These are phyloP conservation scores for Tetraodon nigroviridis DNA, from an alignment of 2,113 vertebrate genomes.

Conservation along the genomic window DNA sequence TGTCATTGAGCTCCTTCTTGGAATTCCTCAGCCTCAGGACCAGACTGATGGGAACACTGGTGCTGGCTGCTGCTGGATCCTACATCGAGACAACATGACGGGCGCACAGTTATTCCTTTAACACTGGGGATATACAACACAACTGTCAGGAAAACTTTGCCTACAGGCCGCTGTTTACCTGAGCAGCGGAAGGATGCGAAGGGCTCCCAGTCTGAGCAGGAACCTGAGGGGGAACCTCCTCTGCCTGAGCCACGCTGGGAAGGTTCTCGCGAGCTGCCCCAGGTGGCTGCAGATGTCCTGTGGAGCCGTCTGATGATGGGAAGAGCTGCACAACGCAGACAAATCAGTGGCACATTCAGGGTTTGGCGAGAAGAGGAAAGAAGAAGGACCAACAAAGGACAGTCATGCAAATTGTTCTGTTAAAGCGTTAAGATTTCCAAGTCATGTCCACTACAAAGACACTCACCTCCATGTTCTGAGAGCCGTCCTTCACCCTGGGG, in stretches of 20 bases:
- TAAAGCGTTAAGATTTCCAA: conserved; percentile 23
- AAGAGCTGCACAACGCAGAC: conserved; percentile 51
- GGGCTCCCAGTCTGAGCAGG: conserved; percentile 68
- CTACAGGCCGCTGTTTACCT: conserved; percentile 42
- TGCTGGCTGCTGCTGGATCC: conserved; percentile 71
- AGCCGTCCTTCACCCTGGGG: conserved; percentile 92
- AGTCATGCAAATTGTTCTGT: conserved; percentile 54
- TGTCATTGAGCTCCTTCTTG: conserved; percentile 98
- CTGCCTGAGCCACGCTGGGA: conserved; percentile 76
- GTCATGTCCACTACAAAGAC: conserved; percentile 54
- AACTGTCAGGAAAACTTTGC: not conserved
- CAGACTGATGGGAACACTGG: conserved; percentile 85
- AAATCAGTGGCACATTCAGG: not conserved
- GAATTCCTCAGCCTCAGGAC: conserved; percentile 94
- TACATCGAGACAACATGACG: conserved; percentile 24
- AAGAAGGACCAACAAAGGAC: conserved; percentile 18
- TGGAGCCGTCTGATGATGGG: conserved; percentile 50
- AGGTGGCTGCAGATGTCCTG: conserved; percentile 78
- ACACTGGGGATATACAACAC: not conserved
- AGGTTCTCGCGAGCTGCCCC: conserved; percentile 69
- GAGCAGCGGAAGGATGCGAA: conserved; percentile 63
- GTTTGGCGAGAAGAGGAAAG: not conserved
- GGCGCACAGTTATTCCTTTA: no score
- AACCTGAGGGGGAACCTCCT: conserved; percentile 66
- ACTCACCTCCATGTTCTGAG: conserved; percentile 88